These are phyloP conservation scores for Rhinatrema bivittatum DNA, from an alignment of 2,797 vertebrate species.

Conservation along the genomic window DNA sequence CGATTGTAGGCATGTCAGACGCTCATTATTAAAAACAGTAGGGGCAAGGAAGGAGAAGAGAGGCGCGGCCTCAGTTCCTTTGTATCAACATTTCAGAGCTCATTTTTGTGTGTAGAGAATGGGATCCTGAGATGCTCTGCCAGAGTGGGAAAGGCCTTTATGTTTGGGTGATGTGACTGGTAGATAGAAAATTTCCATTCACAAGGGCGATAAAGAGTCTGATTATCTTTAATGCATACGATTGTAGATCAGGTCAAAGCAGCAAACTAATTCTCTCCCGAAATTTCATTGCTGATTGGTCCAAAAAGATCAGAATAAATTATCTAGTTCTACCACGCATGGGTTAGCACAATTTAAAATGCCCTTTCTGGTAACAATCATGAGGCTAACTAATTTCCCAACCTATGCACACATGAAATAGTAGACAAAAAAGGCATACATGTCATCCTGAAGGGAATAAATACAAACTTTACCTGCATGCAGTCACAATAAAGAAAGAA, in stretches of 20 bases:
- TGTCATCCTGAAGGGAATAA: no score
- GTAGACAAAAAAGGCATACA: no score
- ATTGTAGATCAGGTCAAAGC: neutral
- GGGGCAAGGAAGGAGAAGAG: conserved; percentile 23
- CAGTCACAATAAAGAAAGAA: no score
- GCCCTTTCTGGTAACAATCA: no score
- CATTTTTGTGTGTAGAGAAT: conserved; percentile 31
- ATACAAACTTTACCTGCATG: no score
- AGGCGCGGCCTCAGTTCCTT: conserved; percentile 25
- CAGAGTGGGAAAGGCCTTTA: neutral
- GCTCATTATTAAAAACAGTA: conserved; percentile 39
- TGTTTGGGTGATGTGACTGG: conserved; percentile 9
- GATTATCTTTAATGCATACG: neutral
- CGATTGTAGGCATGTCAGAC: conserved; percentile 41
- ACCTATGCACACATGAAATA: no score
- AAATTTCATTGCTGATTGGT: neutral
- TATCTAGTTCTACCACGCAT: neutral
- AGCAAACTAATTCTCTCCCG: conserved; percentile 8
- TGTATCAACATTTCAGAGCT: conserved; percentile 18
- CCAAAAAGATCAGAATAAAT: neutral
- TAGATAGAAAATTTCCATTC: conserved; percentile 1
- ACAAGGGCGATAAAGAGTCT: conserved; percentile 7
- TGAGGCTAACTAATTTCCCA: no score
- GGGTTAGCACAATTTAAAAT: neutral
- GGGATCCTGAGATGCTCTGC: conserved; percentile 5